phyloP scores from a whole-genome alignment of 2,113 vertebrate genomes.

The Paradisaea rubra region DNA sequence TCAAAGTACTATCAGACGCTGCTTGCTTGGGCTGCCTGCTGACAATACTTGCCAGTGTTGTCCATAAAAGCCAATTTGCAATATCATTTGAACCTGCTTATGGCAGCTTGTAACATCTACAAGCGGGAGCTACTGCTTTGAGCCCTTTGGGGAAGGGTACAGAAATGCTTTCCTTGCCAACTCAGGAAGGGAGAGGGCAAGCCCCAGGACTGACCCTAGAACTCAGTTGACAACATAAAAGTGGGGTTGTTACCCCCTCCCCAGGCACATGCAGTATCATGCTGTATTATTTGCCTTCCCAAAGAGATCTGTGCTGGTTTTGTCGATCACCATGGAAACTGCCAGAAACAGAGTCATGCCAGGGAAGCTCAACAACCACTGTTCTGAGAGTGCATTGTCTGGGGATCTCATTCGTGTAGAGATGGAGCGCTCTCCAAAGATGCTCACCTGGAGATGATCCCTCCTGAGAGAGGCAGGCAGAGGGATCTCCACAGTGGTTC shows the following conservation, averaged over 20 bases:
- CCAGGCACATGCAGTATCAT: not conserved
- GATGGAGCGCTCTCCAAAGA: not conserved
- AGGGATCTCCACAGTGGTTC: not conserved
- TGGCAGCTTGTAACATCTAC: not conserved
- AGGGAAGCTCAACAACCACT: not conserved
- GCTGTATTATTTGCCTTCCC: not conserved
- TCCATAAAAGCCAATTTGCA: not conserved
- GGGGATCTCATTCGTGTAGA: not conserved
- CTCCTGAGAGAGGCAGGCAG: not conserved
- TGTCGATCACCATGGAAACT: conserved; percentile 17
- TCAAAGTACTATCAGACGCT: not conserved
- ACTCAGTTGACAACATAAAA: not conserved
- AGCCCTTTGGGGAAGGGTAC: not conserved
- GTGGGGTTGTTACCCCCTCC: not conserved
- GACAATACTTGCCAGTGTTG: not conserved
- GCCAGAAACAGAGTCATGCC: not conserved
- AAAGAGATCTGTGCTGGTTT: not conserved
- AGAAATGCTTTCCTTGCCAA: not conserved
- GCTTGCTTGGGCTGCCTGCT: not conserved
- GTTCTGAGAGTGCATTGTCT: not conserved
- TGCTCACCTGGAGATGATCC: not conserved
- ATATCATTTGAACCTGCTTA: not conserved
- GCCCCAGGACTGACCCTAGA: not conserved
- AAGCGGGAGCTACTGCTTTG: not conserved
- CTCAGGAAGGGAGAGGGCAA: not conserved